These are phyloP conservation scores for Cryptosula pallasiana DNA, from an alignment of 2,888 invertebrate genomes.

Conservation along the genomic window DNA sequence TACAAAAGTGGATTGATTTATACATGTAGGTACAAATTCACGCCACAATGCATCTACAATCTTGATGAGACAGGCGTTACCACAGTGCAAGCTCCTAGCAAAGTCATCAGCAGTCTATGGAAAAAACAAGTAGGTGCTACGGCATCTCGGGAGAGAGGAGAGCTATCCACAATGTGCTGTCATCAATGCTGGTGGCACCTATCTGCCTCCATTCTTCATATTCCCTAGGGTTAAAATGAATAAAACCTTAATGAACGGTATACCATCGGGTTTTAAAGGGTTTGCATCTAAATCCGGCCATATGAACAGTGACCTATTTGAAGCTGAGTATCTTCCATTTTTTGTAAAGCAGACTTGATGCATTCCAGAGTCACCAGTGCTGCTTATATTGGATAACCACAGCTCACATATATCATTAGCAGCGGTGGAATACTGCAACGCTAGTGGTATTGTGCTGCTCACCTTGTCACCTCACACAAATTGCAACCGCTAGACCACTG, in stretches of 20 bases:
- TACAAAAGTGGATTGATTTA: too few relatives aligned
- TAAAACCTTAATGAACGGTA: constrained; percentile 27
- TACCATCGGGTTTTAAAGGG: constrained; percentile 25
- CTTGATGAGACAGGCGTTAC: too few relatives aligned
- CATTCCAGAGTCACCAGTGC: not conserved
- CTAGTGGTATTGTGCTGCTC: constrained; percentile 23
- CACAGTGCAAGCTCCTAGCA: constrained; percentile 26
- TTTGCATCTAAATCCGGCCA: constrained; percentile 24
- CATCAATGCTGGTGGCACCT: constrained; percentile 28
- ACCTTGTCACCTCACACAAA: constrained; percentile 26
- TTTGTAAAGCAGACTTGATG: not conserved
- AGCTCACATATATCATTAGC: constrained; percentile 24
- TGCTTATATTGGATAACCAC: constrained; percentile 27
- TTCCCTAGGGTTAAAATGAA: constrained; percentile 29
- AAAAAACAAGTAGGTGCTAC: constrained; percentile 30
- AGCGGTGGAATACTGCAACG: constrained; percentile 25
- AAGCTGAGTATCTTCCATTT: not conserved
- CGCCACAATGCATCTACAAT: constrained; percentile 27
- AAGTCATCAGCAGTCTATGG: constrained; percentile 27
- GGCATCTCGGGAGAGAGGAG: constrained; percentile 29
- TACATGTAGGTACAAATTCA: constrained; percentile 29
- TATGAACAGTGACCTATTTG: not conserved
- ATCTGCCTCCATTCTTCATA: constrained; percentile 29
- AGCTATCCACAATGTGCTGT: constrained; percentile 27
- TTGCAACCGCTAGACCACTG: constrained; percentile 27